A percentile compares a stretch with the other conserved stretches of the same genome.
Evolutionary conservation across 2,797 vertebrate species (phyloP).

Genomic region (Sebastes glaucus): DNA sequence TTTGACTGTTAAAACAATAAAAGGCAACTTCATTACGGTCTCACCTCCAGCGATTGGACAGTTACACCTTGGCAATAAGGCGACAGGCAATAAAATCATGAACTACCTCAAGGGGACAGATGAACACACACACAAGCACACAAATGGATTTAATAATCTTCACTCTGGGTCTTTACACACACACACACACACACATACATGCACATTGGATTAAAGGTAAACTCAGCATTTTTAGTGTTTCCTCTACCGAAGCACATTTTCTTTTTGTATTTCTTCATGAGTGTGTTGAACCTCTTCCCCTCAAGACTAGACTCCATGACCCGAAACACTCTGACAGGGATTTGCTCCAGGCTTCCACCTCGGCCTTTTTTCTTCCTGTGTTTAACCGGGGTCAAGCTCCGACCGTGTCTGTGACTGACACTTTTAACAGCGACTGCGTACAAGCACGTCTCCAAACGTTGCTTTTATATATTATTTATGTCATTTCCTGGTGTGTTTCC

Average conservation of each 20-base stretch:
- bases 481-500: neutral
- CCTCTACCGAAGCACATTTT: conserved; percentile 44
- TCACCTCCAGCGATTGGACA: conserved; percentile 65
- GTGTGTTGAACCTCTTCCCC: conserved; percentile 41
- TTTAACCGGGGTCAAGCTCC: conserved; percentile 27
- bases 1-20: conserved; percentile 73
- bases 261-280: conserved; percentile 26
- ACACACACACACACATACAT: conserved; percentile 17
- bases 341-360: conserved; percentile 19
- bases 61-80: conserved; percentile 70
- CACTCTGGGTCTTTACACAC: conserved; percentile 13
- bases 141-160: conserved; percentile 55
- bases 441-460: neutral
- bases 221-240: conserved; percentile 63
- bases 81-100: conserved; percentile 71
- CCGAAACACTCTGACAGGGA: conserved; percentile 17
- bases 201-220: conserved; percentile 37
- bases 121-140: conserved; percentile 28
- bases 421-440: neutral
- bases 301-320: conserved; percentile 28
- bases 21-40: conserved; percentile 71
- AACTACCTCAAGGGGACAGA: conserved; percentile 63
- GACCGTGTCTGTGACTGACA: conserved; percentile 13
- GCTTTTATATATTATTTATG: neutral
- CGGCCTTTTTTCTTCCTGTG: neutral